Percentiles rank a stretch among this genome's conserved stretches.
Conservation (phyloP, 2,888 invertebrate species). For the Cyaniris semiargus region DNA sequence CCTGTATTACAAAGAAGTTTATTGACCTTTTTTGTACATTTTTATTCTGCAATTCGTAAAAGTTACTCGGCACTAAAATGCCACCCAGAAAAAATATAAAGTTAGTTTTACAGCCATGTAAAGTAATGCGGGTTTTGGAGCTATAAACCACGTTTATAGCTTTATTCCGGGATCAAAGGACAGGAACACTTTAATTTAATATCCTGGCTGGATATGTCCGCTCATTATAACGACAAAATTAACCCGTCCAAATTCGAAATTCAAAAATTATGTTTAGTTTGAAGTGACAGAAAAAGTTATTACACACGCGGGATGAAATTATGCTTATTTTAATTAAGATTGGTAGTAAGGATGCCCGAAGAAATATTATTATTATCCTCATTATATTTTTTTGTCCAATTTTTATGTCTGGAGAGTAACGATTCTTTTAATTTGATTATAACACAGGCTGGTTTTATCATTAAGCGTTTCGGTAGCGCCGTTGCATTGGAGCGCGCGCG, state of each 20-base stretch:
- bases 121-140: constrained; percentile 1
- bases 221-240: constrained; percentile 41
- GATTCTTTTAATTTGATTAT: too few relatives aligned
- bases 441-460: too few relatives aligned
- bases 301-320: not conserved
- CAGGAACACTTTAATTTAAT: constrained; percentile 58
- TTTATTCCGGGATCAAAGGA: constrained; percentile 55
- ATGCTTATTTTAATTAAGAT: not conserved
- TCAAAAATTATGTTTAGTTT: constrained; percentile 18
- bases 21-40: not conserved
- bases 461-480: too few relatives aligned
- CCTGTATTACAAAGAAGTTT: not conserved
- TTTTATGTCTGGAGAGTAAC: too few relatives aligned
- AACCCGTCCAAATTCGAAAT: constrained; percentile 32
- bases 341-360: not conserved
- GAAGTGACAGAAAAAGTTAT: not conserved
- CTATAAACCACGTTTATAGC: constrained; percentile 36
- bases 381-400: too few relatives aligned
- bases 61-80: not conserved
- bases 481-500: too few relatives aligned
- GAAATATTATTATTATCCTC: not conserved
- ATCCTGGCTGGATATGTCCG: constrained; percentile 49
- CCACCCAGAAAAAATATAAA: constrained; percentile 9
- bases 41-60: not conserved
- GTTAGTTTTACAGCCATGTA: constrained; percentile 12